A percentile compares a stretch with the other conserved stretches of the same genome.
phyloP scores from a whole-genome alignment of 2,888 invertebrate genomes.

The Petrophora chlorosata region DNA sequence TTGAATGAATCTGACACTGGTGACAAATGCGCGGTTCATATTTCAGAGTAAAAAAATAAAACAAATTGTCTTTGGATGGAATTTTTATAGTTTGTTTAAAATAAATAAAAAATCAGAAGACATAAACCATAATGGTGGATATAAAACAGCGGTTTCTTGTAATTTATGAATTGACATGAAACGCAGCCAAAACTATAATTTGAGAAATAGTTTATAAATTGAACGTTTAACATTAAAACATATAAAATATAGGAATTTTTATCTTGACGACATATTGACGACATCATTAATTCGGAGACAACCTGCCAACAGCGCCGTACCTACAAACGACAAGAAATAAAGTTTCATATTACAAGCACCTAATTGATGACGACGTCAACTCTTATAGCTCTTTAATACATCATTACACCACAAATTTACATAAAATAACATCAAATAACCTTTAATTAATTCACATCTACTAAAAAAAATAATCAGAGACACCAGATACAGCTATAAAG shows the following conservation, averaged over 20 bases:
- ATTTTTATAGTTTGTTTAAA: too few relatives aligned
- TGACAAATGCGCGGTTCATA: constrained; percentile 1
- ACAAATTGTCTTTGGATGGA: too few relatives aligned
- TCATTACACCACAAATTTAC: constrained; percentile 43
- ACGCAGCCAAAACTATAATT: too few relatives aligned
- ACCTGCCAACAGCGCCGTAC: background rate
- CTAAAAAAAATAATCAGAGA: constrained; percentile 43
- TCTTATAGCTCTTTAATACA: constrained; percentile 42
- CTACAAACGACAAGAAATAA: constrained; percentile 17
- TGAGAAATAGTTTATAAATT: too few relatives aligned
- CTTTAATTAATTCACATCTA: constrained; percentile 40
- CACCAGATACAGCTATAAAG: constrained; percentile 37
- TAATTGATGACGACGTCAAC: constrained; percentile 43
- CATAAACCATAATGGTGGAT: too few relatives aligned
- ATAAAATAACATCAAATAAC: constrained; percentile 49
- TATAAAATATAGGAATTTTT: constrained; percentile 5
- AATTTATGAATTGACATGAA: too few relatives aligned
- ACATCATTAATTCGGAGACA: constrained; percentile 7
- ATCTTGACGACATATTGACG: constrained; percentile 11
- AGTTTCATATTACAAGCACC: constrained; percentile 32
- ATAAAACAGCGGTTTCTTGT: too few relatives aligned
- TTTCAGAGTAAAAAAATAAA: too few relatives aligned
- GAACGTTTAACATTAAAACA: background rate
- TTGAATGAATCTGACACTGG: constrained; percentile 21
- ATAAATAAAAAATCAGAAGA: too few relatives aligned